Percentiles rank a stretch among this genome's conserved stretches.
These are phyloP conservation scores for Trissoscelio sp. DNA, from an alignment of 2,888 invertebrate species.

Conservation along the genomic window DNA sequence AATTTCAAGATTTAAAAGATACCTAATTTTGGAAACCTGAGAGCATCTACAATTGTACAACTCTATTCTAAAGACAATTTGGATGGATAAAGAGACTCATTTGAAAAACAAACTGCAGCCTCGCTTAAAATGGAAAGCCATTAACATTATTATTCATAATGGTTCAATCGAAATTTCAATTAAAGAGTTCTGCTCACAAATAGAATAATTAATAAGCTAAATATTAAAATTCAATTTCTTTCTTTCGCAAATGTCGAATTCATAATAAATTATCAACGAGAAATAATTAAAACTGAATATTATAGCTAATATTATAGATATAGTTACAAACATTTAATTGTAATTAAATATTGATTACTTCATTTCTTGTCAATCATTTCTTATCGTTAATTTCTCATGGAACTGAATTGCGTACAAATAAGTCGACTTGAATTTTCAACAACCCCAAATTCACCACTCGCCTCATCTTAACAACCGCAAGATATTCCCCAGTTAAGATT, in stretches of 20 bases:
- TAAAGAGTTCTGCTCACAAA: neutral
- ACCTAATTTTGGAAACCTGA: constrained; percentile 13
- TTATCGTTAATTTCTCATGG: too few relatives aligned
- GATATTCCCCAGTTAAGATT: constrained; percentile 28
- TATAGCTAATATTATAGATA: too few relatives aligned
- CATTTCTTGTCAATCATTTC: too few relatives aligned
- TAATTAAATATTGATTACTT: too few relatives aligned
- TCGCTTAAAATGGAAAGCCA: constrained; percentile 13
- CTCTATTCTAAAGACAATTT: constrained; percentile 4
- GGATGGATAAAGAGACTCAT: constrained; percentile 3
- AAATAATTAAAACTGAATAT: neutral
- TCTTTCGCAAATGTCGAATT: neutral
- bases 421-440: constrained; percentile 2
- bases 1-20: neutral
- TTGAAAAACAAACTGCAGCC: constrained; percentile 19
- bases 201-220: neutral
- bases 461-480: constrained; percentile 23
- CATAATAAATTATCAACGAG: neutral
- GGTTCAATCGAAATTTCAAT: constrained; percentile 2
- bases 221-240: constrained; percentile 1
- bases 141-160: constrained; percentile 21
- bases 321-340: too few relatives aligned
- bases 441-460: neutral
- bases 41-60: constrained; percentile 5
- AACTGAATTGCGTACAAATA: constrained; percentile 5